Conservation (phyloP, 2,888 invertebrate species). For the Macrosoma leucophasiata region DNA sequence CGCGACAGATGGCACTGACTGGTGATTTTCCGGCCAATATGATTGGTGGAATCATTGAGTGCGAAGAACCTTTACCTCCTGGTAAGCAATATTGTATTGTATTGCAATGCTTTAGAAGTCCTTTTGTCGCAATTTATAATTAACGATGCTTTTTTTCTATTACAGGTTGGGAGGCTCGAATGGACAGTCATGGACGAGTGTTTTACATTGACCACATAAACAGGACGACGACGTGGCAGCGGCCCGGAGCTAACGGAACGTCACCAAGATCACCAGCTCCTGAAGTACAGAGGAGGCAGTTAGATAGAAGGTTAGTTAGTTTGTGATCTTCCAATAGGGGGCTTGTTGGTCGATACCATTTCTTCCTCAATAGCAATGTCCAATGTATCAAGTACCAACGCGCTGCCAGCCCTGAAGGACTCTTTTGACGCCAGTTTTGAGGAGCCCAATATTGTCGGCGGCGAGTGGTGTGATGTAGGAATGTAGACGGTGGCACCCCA, state of each 20-base stretch:
- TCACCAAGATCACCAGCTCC: slow-evolving; percentile 71
- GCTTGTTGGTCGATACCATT: too few species aligned
- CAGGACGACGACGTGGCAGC: slow-evolving; percentile 96
- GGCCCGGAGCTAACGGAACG: slow-evolving; percentile 79
- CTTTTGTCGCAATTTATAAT: not conserved
- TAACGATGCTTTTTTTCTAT: slow-evolving; percentile 11
- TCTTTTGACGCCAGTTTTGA: too few species aligned
- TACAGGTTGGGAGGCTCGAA: slow-evolving; percentile 96
- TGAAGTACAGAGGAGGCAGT: slow-evolving; percentile 81
- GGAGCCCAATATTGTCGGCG: too few species aligned
- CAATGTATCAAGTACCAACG: too few species aligned
- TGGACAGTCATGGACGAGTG: slow-evolving; percentile 96
- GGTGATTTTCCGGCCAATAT: slow-evolving; percentile 72
- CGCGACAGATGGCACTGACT: slow-evolving; percentile 71
- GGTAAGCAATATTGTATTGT: slow-evolving; percentile 76
- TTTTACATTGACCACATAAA: slow-evolving; percentile 99
- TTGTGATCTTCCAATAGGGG: too few species aligned
- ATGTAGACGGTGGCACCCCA: too few species aligned
- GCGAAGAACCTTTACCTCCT: slow-evolving; percentile 90
- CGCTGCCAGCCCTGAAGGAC: too few species aligned
- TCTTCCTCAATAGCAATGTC: too few species aligned
- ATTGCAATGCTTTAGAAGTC: too few species aligned
- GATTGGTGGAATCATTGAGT: slow-evolving; percentile 76
- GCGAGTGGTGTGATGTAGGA: too few species aligned
- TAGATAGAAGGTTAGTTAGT: slow-evolving; percentile 76